Base-by-base conservation (phyloP, 2,888 invertebrate species). In the Eupithecia abbreviata region DNA sequence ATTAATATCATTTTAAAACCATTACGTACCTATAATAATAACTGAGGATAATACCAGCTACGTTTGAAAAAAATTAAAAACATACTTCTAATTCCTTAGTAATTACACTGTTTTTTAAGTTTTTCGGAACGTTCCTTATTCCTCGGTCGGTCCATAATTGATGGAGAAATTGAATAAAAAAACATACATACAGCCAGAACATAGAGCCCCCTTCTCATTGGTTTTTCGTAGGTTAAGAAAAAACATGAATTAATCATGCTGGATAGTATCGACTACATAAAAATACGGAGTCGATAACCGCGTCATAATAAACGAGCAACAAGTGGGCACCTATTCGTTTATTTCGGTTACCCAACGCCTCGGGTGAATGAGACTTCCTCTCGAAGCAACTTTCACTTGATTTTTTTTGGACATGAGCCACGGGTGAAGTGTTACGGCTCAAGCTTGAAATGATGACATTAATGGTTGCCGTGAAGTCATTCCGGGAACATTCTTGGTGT, bases 341-440 rank as follows among this genome's bases (percentile, higher is more conserved):
- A 88, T 90, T 89, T 91, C 88, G 88, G 90, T 94, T 93, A 92
- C 90, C 88, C 91, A 92, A 93, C 82, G 83, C 79, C 77, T 80
- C 82, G 86, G 85, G 89, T 89, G 89, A 90, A 88, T 90, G 90
- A 90, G 90, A 89, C 90, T 85, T 87, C 90, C 89, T 90, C 92
- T 91, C 90, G 88, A 87, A 87, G 84, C 89, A 89, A 94, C 94
- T 94, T 94, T 94, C 94, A 94, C 94, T 94, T 92, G 87, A 90
- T 87, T 83, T 89, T 92, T 88, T 92, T 94, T 93, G 79, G 81
- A 75, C 77, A 76, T 78, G 87, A 85, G 84, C 82, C 79, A 80
- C 77, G 82, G 30, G 67, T 43, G 67, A 80, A 80, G 79, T 81
- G 78, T 82, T 81, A 82, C 82, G 79, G 78, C 82, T 75, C 72